Conservation (phyloP, 2,113 vertebrate genomes). For the Mirounga angustirostris region DNA sequence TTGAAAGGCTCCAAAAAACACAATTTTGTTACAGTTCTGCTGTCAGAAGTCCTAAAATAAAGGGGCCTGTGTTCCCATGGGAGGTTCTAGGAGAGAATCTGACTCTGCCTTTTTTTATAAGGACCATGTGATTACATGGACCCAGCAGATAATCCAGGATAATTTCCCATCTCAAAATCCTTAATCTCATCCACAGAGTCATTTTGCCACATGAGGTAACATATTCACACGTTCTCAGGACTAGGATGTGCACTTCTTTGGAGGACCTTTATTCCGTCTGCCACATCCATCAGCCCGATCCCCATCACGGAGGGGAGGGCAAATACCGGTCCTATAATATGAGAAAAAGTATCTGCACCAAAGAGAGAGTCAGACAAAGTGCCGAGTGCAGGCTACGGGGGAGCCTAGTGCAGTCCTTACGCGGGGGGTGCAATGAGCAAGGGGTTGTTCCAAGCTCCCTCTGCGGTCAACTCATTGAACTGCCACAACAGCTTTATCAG, state of each 20-base stretch:
- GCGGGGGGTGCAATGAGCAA: fast-evolving
- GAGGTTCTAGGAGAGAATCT: not conserved
- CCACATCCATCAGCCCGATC: not conserved
- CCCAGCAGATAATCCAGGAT: not conserved
- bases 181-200: not conserved
- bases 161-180: not conserved
- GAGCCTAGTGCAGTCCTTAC: not conserved
- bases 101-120: not conserved
- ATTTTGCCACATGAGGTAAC: not conserved
- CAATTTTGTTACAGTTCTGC: not conserved
- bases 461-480: not conserved
- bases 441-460: not conserved
- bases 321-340: no score
- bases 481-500: no score
- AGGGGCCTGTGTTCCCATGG: not conserved
- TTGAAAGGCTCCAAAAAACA: not conserved
- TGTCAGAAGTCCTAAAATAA: not conserved
- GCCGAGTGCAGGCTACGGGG: fast-evolving
- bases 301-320: not conserved
- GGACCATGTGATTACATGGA: not conserved
- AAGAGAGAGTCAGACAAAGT: not conserved
- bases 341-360: not conserved
- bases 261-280: not conserved
- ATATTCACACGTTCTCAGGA: no score
- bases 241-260: not conserved